Evolutionary conservation across 2,113 vertebrate species (phyloP).

Genomic region (Chiloscyllium plagiosum): DNA sequence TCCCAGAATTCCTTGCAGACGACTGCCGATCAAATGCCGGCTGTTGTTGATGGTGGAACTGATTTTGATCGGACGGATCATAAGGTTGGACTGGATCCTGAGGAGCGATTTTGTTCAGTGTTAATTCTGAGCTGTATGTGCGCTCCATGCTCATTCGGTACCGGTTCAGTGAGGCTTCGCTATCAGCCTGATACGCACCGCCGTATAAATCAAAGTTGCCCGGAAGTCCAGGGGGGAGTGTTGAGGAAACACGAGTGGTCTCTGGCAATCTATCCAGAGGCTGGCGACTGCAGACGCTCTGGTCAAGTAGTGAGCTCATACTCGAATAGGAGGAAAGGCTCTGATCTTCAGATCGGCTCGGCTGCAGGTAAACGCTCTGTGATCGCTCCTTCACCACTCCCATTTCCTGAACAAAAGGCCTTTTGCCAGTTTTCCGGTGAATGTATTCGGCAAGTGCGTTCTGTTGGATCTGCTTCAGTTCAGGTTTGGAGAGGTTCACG

Average conservation of each 20-base stretch:
- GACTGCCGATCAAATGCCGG: conserved; percentile 46
- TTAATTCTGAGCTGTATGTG: conserved; percentile 45
- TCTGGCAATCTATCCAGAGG: conserved; percentile 47
- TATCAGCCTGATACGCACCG: conserved; percentile 47
- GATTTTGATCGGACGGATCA: neutral
- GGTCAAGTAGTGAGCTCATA: conserved; percentile 76
- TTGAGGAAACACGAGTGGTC: conserved; percentile 45
- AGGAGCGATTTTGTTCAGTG: conserved; percentile 45
- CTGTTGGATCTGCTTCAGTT: conserved; percentile 84
- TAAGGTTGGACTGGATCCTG: conserved; percentile 37
- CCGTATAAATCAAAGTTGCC: conserved; percentile 48
- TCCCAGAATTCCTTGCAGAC: conserved; percentile 52
- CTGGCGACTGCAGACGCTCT: conserved; percentile 45
- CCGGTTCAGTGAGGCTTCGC: conserved; percentile 43
- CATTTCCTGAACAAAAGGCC: conserved; percentile 49
- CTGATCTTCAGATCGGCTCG: conserved; percentile 51
- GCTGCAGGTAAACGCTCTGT: conserved; percentile 60
- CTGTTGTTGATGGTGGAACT: conserved; percentile 43
- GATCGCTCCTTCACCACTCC: conserved; percentile 53
- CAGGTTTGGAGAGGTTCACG: conserved; percentile 58
- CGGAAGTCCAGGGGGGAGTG: conserved; percentile 48
- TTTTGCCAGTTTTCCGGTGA: conserved; percentile 70
- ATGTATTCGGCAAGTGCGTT: conserved; percentile 78
- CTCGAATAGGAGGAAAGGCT: conserved; percentile 70
- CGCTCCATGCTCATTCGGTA: conserved; percentile 42